These are phyloP conservation scores for Amiota communis DNA, from an alignment of 2,888 invertebrate species.

Conservation along the genomic window DNA sequence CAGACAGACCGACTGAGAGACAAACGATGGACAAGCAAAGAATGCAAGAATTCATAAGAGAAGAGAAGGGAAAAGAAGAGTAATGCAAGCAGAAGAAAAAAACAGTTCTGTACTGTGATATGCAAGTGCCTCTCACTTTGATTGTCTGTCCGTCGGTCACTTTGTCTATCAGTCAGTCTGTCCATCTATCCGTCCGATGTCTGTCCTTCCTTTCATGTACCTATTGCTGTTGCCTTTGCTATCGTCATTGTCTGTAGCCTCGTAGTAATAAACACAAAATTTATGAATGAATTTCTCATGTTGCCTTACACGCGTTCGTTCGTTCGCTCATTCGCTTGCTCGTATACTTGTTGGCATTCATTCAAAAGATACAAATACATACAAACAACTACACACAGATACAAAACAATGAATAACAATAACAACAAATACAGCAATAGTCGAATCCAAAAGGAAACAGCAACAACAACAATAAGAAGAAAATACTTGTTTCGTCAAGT, in stretches of 20 bases:
- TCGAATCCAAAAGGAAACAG: constrained; percentile 6
- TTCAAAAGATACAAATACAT: too few relatives aligned
- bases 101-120: background rate
- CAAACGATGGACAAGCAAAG: background rate
- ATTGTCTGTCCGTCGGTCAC: too few relatives aligned
- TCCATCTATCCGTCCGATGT: too few relatives aligned
- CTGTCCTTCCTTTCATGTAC: too few relatives aligned
- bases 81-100: background rate
- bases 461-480: constrained; percentile 7
- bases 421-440: constrained; percentile 30
- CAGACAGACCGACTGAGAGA: background rate
- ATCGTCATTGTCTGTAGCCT: background rate
- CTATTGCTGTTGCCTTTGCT: constrained; percentile 28
- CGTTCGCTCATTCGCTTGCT: constrained; percentile 52
- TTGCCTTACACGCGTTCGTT: constrained; percentile 67
- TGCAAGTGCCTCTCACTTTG: too few relatives aligned
- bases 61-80: too few relatives aligned
- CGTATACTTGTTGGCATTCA: constrained; percentile 49
- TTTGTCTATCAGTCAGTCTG: too few relatives aligned
- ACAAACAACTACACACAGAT: constrained; percentile 33
- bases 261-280: constrained; percentile 42
- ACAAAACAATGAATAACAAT: constrained; percentile 26
- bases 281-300: constrained; percentile 71
- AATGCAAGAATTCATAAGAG: too few relatives aligned
- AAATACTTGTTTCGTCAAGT: background rate